These are phyloP conservation scores for Iphiclides podalirius DNA, from an alignment of 2,888 invertebrate genomes.

Conservation along the genomic window DNA sequence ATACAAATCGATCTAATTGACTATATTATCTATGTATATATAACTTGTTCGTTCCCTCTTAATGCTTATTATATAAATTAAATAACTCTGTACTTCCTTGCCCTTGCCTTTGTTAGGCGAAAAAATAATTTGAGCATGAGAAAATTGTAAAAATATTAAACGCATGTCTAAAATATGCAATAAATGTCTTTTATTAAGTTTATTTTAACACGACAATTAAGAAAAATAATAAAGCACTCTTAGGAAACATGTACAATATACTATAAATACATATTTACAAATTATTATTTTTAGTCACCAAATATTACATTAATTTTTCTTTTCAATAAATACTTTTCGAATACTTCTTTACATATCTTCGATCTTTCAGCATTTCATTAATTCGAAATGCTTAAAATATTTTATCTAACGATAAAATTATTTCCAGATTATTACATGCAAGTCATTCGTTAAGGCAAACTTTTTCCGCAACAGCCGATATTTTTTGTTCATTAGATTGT, in stretches of 20 bases:
- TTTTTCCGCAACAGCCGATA: background rate
- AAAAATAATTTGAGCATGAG: constrained; percentile 16
- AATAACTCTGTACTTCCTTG: background rate
- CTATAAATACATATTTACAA: constrained; percentile 4
- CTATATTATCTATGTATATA: too few species aligned
- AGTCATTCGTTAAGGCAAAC: constrained; percentile 19
- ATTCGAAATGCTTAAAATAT: background rate
- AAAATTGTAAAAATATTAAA: constrained; percentile 8
- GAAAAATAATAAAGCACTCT: constrained; percentile 1
- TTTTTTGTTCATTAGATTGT: background rate
- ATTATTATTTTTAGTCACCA: constrained; percentile 8
- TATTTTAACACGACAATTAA: constrained; percentile 1
- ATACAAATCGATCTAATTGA: too few species aligned
- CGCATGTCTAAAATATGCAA: too few species aligned
- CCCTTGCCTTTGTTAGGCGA: constrained; percentile 10
- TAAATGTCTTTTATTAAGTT: constrained; percentile 17
- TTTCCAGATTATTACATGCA: constrained; percentile 3
- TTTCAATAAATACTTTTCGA: too few species aligned
- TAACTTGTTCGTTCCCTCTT: too few species aligned
- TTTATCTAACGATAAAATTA: background rate
- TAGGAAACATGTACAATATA: background rate
- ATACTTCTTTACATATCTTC: constrained; percentile 2
- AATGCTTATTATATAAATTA: background rate
- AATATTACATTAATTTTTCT: background rate
- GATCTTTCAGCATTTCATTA: background rate